phyloP scores from a whole-genome alignment of 2,113 vertebrate species.

The Hydrolagus affinis region DNA sequence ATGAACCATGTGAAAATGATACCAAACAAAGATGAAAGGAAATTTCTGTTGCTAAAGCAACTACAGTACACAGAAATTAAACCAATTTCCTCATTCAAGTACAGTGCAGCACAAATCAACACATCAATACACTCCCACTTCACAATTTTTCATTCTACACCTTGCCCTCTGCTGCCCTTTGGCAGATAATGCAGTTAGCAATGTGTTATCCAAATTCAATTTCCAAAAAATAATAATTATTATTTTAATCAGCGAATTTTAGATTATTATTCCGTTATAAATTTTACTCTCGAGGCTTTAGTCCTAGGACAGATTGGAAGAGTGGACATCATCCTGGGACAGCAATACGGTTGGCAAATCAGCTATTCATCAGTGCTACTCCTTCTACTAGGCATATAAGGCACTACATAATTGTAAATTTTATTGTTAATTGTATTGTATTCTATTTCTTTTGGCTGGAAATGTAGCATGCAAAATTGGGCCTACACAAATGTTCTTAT shows the following conservation, averaged over 20 bases:
- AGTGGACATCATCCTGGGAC: neutral
- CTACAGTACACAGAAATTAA: neutral
- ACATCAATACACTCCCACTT: neutral
- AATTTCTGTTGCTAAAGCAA: neutral
- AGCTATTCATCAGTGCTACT: too few species aligned
- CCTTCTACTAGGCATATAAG: too few species aligned
- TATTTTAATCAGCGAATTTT: neutral
- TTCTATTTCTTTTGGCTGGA: too few species aligned
- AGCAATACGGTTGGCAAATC: too few species aligned
- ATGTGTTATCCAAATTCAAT: too few species aligned
- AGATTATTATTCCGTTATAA: neutral
- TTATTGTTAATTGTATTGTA: too few species aligned
- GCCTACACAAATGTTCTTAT: neutral
- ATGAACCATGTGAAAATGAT: neutral
- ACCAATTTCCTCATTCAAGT: neutral
- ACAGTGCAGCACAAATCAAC: neutral
- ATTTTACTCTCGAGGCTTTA: neutral
- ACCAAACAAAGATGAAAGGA: neutral
- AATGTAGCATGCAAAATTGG: neutral
- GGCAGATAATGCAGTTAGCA: neutral
- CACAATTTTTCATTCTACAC: neutral
- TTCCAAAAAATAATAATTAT: neutral
- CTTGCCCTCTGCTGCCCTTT: neutral
- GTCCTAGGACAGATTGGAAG: neutral
- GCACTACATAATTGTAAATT: too few species aligned